phyloP scores from a whole-genome alignment of 2,888 invertebrate species.

The Heterodera filipjevi region DNA sequence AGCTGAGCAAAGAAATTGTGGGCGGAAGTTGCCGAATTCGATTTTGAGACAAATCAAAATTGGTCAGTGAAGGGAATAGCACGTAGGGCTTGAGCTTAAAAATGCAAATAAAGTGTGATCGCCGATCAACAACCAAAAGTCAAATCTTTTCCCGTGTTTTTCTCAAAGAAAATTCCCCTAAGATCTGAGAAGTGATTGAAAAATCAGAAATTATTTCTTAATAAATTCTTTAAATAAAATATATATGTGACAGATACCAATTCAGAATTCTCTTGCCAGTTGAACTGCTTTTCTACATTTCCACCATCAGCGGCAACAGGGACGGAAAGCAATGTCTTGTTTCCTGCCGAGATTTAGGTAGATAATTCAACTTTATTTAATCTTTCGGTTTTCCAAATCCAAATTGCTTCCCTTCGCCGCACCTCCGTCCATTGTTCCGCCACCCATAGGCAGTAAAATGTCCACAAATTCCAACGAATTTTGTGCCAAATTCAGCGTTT shows the following conservation, averaged over 20 bases:
- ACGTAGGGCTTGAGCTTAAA: slow-evolving; percentile 66
- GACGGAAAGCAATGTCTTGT: slow-evolving; percentile 3
- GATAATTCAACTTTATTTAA: neutral
- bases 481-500: slow-evolving; percentile 79
- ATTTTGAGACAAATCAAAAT: slow-evolving; percentile 92
- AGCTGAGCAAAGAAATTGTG: slow-evolving; percentile 81
- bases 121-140: neutral
- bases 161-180: too few species aligned
- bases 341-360: too few species aligned
- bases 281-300: slow-evolving; percentile 29
- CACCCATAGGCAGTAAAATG: slow-evolving; percentile 40
- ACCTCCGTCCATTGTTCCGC: slow-evolving; percentile 21
- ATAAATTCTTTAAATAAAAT: too few species aligned
- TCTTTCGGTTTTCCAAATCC: too few species aligned
- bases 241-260: too few species aligned
- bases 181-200: too few species aligned
- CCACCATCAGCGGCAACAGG: neutral
- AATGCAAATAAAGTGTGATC: neutral
- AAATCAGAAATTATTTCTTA: too few species aligned
- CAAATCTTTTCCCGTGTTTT: too few species aligned
- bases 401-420: neutral
- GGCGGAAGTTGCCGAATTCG: slow-evolving; percentile 76
- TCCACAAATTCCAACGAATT: slow-evolving; percentile 38
- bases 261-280: slow-evolving; percentile 30
- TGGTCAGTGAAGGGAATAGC: slow-evolving; percentile 88